phyloP scores from a whole-genome alignment of 2,113 vertebrate genomes.

The Macroglossus sobrinus region DNA sequence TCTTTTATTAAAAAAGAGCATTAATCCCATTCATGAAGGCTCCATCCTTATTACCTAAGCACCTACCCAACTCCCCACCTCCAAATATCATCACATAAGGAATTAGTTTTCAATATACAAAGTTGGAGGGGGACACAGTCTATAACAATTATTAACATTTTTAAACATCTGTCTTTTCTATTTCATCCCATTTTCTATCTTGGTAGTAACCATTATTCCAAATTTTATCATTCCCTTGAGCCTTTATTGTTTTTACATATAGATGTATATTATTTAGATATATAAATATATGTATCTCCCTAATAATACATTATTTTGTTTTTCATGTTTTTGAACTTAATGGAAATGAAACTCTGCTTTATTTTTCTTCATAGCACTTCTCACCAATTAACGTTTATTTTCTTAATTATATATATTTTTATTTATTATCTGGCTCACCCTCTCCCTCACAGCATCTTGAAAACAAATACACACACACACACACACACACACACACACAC shows the following conservation, averaged over 20 bases:
- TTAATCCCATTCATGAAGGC: not conserved
- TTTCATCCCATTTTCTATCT: not conserved
- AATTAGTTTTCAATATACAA: not conserved
- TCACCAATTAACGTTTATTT: not conserved
- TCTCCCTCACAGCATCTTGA: not conserved
- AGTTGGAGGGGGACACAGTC: not conserved
- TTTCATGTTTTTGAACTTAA: not conserved
- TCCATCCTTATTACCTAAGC: too few species aligned
- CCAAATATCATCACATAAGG: not conserved
- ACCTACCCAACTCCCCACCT: not conserved
- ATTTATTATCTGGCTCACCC: not conserved
- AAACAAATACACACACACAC: too few species aligned
- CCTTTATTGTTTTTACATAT: not conserved
- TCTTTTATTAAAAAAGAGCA: not conserved
- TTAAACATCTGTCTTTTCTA: not conserved
- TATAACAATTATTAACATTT: not conserved
- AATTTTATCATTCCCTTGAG: not conserved
- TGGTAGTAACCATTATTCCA: not conserved
- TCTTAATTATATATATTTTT: not conserved
- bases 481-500: too few species aligned
- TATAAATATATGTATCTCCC: not conserved
- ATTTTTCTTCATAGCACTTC: not conserved
- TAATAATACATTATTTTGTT: not conserved
- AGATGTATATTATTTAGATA: not conserved
- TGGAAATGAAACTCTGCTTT: not conserved